These are phyloP conservation scores for Lypha dubia DNA, from an alignment of 2,888 invertebrate genomes.

Conservation along the genomic window DNA sequence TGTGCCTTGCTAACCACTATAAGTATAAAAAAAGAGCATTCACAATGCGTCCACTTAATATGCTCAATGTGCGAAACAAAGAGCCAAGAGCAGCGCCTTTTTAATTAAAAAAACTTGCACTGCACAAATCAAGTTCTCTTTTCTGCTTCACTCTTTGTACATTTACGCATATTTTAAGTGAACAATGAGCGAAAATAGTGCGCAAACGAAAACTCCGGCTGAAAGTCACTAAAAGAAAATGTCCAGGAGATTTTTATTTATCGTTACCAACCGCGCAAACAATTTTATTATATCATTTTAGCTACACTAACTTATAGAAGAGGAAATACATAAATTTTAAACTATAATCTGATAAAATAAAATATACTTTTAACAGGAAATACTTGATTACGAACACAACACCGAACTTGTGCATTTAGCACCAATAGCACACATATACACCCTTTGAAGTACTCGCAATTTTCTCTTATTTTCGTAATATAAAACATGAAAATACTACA, in stretches of 20 bases:
- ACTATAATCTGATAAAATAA: slow-evolving; percentile 42
- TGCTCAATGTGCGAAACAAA: no score
- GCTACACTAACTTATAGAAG: background rate
- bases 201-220: no score
- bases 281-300: slow-evolving; percentile 1
- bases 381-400: slow-evolving; percentile 19
- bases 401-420: slow-evolving; percentile 22
- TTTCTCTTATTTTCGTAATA: slow-evolving; percentile 5
- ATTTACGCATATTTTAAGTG: no score
- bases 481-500: slow-evolving; percentile 42
- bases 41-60: no score
- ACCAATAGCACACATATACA: background rate
- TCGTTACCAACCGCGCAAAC: background rate
- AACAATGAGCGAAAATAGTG: no score
- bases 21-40: no score
- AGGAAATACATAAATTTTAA: slow-evolving; percentile 27
- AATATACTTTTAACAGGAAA: slow-evolving; percentile 29
- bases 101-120: no score
- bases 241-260: background rate
- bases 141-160: no score
- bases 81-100: no score
- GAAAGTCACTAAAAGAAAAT: background rate
- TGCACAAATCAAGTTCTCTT: no score
- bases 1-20: no score
- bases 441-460: background rate